Percentiles rank a stretch among this genome's conserved stretches.
Evolutionary conservation across 2,797 vertebrate species (phyloP).

Genomic region (Clarias fuscus): DNA sequence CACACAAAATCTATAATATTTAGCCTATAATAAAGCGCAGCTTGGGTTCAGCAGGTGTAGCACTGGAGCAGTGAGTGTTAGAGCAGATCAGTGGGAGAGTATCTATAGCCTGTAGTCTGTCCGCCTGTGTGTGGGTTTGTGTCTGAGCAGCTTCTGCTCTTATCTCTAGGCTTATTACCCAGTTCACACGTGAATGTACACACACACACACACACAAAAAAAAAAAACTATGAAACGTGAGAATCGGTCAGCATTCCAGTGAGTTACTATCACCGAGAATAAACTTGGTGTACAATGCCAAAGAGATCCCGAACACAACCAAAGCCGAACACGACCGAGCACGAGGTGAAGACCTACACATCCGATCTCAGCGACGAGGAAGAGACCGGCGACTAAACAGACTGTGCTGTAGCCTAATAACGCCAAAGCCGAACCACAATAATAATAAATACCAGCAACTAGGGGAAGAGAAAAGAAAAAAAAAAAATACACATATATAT

Average conservation of each 20-base stretch:
- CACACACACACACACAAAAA: background rate
- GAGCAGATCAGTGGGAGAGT: background rate
- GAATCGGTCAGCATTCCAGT: background rate
- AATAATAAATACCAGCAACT: conserved; percentile 3
- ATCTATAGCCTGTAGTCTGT: conserved; percentile 44
- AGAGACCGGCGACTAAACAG: background rate
- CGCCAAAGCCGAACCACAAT: conserved; percentile 1
- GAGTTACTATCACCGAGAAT: conserved; percentile 13
- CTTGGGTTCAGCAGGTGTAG: background rate
- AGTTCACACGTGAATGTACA: background rate
- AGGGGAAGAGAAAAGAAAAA: conserved; percentile 25
- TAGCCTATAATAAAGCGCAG: background rate
- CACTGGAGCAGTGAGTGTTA: background rate
- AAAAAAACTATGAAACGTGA: background rate
- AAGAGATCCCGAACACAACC: conserved; percentile 65
- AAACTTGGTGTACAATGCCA: conserved; percentile 62
- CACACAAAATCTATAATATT: background rate
- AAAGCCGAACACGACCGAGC: conserved; percentile 63
- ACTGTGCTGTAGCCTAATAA: background rate
- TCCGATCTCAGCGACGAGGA: conserved; percentile 17
- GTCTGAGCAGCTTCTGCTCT: conserved; percentile 4
- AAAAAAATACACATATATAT: background rate
- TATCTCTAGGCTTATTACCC: background rate
- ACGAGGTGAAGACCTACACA: conserved; percentile 24
- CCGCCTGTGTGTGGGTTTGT: conserved; percentile 62